Conservation (phyloP, 1,140 invertebrate species). For the Drosophila leontia region DNA sequence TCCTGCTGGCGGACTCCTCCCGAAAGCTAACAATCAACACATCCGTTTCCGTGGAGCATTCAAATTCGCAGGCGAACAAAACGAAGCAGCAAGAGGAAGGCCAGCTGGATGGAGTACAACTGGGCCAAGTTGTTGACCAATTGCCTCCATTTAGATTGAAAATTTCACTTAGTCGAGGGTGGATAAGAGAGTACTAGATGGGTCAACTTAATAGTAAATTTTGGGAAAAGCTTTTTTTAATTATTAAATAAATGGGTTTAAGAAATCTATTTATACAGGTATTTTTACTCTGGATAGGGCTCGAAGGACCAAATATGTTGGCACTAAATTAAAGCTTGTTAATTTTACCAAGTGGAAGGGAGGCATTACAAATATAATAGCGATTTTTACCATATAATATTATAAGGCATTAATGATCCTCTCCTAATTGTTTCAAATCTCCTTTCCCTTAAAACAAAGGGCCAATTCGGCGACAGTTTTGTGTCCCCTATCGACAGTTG, state of each 20-base stretch:
- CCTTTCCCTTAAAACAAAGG: neutral
- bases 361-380: too few relatives aligned
- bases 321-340: too few relatives aligned
- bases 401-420: neutral
- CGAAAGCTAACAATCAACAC: constrained; percentile 64
- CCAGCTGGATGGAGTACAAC: constrained; percentile 42
- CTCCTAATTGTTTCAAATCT: constrained; percentile 26
- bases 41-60: constrained; percentile 69
- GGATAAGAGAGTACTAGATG: neutral
- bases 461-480: constrained; percentile 15
- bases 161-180: constrained; percentile 40
- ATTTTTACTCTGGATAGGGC: too few relatives aligned
- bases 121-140: constrained; percentile 60
- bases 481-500: constrained; percentile 37
- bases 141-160: constrained; percentile 52
- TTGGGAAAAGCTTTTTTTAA: too few relatives aligned
- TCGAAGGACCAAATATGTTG: too few relatives aligned
- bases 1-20: constrained; percentile 30
- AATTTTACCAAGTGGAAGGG: too few relatives aligned
- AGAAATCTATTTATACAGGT: too few relatives aligned
- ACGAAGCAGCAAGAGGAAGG: constrained; percentile 19
- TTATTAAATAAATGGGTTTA: too few relatives aligned
- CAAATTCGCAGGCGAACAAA: constrained; percentile 44
- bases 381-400: too few relatives aligned
- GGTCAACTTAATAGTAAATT: neutral